Evolutionary conservation across 2,888 invertebrate species (phyloP), one percentile per base, ranked within the genome.

Genomic region (Acrobasis repandana): DNA sequence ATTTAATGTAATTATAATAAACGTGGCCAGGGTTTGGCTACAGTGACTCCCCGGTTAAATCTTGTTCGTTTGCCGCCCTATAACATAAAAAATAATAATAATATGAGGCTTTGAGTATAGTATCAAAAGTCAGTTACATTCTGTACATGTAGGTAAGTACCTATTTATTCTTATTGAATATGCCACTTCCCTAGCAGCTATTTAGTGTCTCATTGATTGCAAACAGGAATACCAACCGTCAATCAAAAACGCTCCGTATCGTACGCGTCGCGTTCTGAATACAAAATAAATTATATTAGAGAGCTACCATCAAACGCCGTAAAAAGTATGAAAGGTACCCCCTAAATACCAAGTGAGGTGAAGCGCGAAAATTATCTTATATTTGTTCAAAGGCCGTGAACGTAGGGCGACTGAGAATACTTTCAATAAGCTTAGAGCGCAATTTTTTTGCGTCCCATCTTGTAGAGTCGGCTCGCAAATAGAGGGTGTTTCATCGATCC

Each of bases 341-440:
- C 90, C 90, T 90, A 90, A 92, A 90, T 90, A 90, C 90, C 90
- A 85, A 64, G 90, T 88, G 87, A 90, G 88, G 86, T 88, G 91
- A 85, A 90, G 90, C 90, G 90, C 78, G 82, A 90, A 89, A 92
- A 92, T 92, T 91, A 91, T 92, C 91, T 92, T 92, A 92, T 92
- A 92, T 92, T 92, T 92, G 91, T 85, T 88, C 91, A 91, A 88
- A 90, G 81, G 79, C 88, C 91, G 91, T 92, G 88, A 92, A 90
- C 86, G 86, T 82, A 80, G 91, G 91, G 90, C 88, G 90, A 60
- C 60, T 60, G 60, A 83, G 88, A 90, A 89, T 90, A 92, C 91
- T 91, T 91, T 91, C 91, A 92, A 92, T 92, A 91, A 92, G 91
- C 91, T 91, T 90, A 90, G 86, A 88, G 87, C 85, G 87, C 86